phyloP scores from a whole-genome alignment of 1,140 invertebrate species.

The Eurytemora carolleeae region DNA sequence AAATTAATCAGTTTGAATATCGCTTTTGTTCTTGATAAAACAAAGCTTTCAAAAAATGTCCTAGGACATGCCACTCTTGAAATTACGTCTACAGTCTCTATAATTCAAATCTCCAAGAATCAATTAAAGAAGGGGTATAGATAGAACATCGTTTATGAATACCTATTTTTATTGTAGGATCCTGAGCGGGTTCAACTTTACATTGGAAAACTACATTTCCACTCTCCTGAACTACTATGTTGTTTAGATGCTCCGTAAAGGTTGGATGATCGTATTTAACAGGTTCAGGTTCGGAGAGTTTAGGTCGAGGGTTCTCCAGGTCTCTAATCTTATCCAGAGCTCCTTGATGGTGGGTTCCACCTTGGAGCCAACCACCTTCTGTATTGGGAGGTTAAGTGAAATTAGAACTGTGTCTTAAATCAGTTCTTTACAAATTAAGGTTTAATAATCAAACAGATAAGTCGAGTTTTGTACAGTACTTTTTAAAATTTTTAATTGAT shows the following conservation, averaged over 20 bases:
- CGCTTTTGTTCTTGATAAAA: too few species aligned
- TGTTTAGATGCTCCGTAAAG: slow-evolving; percentile 73
- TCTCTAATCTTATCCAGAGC: slow-evolving; percentile 63
- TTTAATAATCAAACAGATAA: too few species aligned
- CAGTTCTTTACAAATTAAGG: too few species aligned
- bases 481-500: too few species aligned
- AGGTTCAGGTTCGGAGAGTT: slow-evolving; percentile 36
- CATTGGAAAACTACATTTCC: slow-evolving; percentile 86
- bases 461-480: too few species aligned
- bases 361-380: slow-evolving; percentile 61
- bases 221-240: slow-evolving; percentile 67
- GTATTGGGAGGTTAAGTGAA: slow-evolving; percentile 1
- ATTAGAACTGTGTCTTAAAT: neutral
- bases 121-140: too few species aligned
- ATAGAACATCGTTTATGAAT: too few species aligned
- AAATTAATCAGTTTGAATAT: too few species aligned
- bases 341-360: slow-evolving; percentile 72
- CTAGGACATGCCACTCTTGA: too few species aligned
- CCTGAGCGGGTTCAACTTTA: slow-evolving; percentile 75
- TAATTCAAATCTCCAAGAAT: too few species aligned
- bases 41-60: too few species aligned
- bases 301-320: slow-evolving; percentile 52
- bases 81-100: too few species aligned
- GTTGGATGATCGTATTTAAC: slow-evolving; percentile 59
- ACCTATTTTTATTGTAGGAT: slow-evolving; percentile 70